These are phyloP conservation scores for Carabus problematicus DNA, from an alignment of 2,888 invertebrate genomes.

Conservation along the genomic window DNA sequence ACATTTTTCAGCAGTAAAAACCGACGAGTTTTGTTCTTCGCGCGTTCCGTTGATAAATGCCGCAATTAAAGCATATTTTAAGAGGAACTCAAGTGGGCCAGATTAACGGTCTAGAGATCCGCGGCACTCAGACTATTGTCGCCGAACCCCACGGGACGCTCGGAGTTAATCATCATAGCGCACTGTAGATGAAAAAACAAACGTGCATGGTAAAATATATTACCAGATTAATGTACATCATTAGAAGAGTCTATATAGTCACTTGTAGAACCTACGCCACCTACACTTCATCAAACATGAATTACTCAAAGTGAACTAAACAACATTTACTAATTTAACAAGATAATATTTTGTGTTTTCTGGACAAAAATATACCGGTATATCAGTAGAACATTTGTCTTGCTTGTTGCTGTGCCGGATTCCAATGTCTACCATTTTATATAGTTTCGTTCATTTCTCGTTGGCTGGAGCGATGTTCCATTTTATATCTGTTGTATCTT, in stretches of 20 bases:
- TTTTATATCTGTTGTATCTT: too few relatives aligned
- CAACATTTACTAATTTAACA: too few relatives aligned
- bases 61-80: slow-evolving; percentile 10
- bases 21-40: background rate
- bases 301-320: too few relatives aligned
- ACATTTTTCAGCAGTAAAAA: background rate
- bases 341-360: too few relatives aligned
- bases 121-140: slow-evolving; percentile 24
- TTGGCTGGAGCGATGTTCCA: slow-evolving; percentile 5
- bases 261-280: too few relatives aligned
- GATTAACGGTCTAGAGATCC: background rate
- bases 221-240: slow-evolving; percentile 24
- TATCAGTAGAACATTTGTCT: too few relatives aligned
- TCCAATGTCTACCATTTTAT: too few relatives aligned
- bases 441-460: background rate
- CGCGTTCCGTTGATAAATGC: slow-evolving; percentile 12
- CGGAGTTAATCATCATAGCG: slow-evolving; percentile 21
- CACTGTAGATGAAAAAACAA: slow-evolving; percentile 12
- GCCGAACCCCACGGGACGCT: slow-evolving; percentile 22
- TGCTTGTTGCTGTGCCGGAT: too few relatives aligned
- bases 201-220: slow-evolving; percentile 19
- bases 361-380: too few relatives aligned
- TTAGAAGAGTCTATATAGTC: slow-evolving; percentile 1
- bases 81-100: background rate
- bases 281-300: too few relatives aligned